phyloP scores from a whole-genome alignment of 2,888 invertebrate species.

The Tortrix viridana region DNA sequence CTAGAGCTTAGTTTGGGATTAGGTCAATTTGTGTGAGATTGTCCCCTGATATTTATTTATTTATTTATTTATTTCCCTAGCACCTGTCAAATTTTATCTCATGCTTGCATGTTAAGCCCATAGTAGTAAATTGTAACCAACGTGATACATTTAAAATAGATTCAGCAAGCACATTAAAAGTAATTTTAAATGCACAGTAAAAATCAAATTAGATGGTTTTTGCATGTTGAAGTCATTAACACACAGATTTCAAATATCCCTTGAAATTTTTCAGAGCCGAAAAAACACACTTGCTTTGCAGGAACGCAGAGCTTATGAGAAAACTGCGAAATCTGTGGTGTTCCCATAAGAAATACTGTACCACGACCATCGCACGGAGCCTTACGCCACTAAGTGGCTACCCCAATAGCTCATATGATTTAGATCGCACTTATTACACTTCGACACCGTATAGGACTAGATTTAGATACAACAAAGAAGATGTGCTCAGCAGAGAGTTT shows the following conservation, averaged over 20 bases:
- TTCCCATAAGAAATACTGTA: constrained; percentile 85
- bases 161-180: background rate
- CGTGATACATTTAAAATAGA: background rate
- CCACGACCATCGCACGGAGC: constrained; percentile 68
- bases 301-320: constrained; percentile 85
- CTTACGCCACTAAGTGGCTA: constrained; percentile 76
- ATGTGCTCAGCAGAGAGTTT: constrained; percentile 41
- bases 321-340: constrained; percentile 85
- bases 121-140: too few species aligned
- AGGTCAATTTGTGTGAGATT: too few species aligned
- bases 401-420: constrained; percentile 74
- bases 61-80: too few species aligned
- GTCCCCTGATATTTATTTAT: too few species aligned
- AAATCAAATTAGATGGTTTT: background rate
- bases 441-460: constrained; percentile 75
- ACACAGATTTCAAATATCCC: constrained; percentile 41
- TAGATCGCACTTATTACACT: constrained; percentile 76
- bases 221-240: background rate
- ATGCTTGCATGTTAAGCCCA: too few species aligned
- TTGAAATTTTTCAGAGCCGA: constrained; percentile 84
- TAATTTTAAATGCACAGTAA: background rate
- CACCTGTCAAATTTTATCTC: too few species aligned
- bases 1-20: too few species aligned
- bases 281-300: constrained; percentile 84
- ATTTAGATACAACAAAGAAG: constrained; percentile 51